Base-by-base conservation (phyloP, 2,113 vertebrate genomes). In the Esox niger region DNA sequence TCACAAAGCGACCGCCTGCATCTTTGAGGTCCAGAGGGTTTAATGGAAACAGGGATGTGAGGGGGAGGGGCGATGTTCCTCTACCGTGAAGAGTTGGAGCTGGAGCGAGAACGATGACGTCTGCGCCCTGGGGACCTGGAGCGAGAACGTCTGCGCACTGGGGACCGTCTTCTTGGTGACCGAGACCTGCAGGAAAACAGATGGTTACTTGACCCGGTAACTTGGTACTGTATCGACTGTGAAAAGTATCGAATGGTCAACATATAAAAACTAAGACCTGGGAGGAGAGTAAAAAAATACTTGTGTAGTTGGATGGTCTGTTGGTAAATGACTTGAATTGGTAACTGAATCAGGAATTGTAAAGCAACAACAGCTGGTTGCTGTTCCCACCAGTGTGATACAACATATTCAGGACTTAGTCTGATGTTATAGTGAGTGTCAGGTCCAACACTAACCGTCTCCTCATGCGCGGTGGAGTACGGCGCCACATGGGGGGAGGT, bases 71-170 rank as follows among this genome's bases (percentile, higher is more conserved):
- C n/a, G 4, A 35, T 35, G 52, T 10, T 32, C 1, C 38, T 90
- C 86, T 96, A 99, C 91, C 96, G 93, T 2, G 96, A 99, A 17
- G 97, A 99, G 88, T 98, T 99, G 7, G 97, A 98, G 79, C 97
- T 99, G 85, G 97, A 99, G 29, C 96, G 94, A 76, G 96, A 98
- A 65, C 95, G 93, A 56, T 98, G 96, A 62, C 97, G 95, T 68
- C 97, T 91, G 64, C 96, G 95, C 1, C 95, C 97, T 0, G 96
- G 95, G 49, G 97, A 98, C 30, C 95, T 91, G 54, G 96, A 98
- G 9, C 94, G 90, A 23, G 94, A 93, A 0, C 96, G 92, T n/a
- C 97, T 90, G 13, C 97, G 94, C 1, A 91, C 91, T 0, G 96
- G 97, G 0, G 97, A 98, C n/a, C 97, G 93, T 63, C 97, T 94